phyloP scores from a whole-genome alignment of 2,888 invertebrate genomes.

The Caenorhabditis parvicauda region DNA sequence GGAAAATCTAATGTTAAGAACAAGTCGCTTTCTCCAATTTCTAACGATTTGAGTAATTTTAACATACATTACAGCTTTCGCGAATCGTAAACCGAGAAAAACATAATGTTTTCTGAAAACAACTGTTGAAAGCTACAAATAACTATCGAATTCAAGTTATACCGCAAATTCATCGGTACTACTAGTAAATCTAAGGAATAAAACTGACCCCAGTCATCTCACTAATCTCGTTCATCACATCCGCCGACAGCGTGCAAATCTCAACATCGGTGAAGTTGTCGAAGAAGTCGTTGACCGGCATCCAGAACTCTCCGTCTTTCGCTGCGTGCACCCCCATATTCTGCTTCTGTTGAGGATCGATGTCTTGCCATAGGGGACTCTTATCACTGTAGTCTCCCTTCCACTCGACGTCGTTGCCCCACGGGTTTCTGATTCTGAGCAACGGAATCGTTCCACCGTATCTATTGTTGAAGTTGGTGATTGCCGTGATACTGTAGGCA shows the following conservation, averaged over 20 bases:
- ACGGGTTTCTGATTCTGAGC: conserved; percentile 22
- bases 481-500: conserved; percentile 84
- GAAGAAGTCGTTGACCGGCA: conserved; percentile 83
- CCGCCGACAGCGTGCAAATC: conserved; percentile 91
- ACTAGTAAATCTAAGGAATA: background rate
- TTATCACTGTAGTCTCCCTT: conserved; percentile 89
- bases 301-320: conserved; percentile 96
- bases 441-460: conserved; percentile 10
- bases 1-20: too few species aligned
- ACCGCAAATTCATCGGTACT: background rate
- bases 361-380: conserved; percentile 75
- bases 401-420: conserved; percentile 72
- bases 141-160: too few species aligned
- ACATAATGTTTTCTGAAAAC: too few species aligned
- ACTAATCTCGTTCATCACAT: conserved; percentile 73
- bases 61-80: too few species aligned
- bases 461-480: conserved; percentile 10
- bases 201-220: conserved; percentile 53
- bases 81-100: too few species aligned
- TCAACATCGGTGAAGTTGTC: conserved; percentile 80
- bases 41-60: too few species aligned
- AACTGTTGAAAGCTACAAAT: too few species aligned
- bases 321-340: conserved; percentile 83
- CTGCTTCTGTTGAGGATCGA: conserved; percentile 80
- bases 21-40: too few species aligned